These are phyloP conservation scores for Montifringilla adamsi DNA, from an alignment of 2,113 vertebrate species.

Conservation along the genomic window DNA sequence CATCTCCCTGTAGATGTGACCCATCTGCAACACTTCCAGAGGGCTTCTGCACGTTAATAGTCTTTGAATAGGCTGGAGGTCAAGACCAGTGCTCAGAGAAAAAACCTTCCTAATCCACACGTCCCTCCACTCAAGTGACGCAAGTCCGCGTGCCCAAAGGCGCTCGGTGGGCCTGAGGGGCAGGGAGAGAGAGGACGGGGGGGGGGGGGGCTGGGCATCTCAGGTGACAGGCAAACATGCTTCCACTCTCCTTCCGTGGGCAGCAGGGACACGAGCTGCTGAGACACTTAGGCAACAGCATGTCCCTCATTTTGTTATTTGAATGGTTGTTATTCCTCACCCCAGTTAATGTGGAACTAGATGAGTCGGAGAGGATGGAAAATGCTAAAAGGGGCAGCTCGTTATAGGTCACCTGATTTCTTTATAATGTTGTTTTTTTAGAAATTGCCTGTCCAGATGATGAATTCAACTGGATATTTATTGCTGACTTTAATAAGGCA, in stretches of 20 bases:
- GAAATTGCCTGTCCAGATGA: conserved; percentile 49
- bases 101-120: neutral
- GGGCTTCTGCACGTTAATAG: neutral
- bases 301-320: neutral
- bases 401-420: neutral
- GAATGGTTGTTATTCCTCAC: neutral
- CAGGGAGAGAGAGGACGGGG: neutral
- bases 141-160: neutral
- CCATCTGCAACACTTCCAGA: neutral
- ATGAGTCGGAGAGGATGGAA: neutral
- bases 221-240: neutral
- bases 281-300: neutral
- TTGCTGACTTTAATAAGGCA: conserved; percentile 41
- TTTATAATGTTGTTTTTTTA: neutral
- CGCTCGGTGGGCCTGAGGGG: fast-evolving
- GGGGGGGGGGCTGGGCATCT: neutral
- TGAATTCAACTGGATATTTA: conserved; percentile 48
- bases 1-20: neutral
- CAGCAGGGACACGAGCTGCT: neutral
- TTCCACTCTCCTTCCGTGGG: neutral
- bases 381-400: neutral
- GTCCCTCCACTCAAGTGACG: neutral
- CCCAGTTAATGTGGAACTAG: neutral
- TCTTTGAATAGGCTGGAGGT: neutral
- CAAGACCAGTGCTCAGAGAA: neutral